Evolutionary conservation across 2,888 invertebrate species (phyloP).

Genomic region (Watsonalla binaria): DNA sequence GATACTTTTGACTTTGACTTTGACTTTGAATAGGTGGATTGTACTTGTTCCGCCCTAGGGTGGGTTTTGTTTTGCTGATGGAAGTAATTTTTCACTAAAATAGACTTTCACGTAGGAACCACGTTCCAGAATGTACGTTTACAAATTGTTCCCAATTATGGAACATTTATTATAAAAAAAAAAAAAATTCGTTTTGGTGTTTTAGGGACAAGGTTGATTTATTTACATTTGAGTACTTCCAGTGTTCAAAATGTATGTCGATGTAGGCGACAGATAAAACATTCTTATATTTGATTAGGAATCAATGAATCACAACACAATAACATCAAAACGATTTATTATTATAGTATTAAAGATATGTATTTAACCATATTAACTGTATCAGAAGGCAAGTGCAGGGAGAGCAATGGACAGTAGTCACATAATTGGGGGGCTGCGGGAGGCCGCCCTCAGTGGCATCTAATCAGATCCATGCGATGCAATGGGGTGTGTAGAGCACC

Average conservation of each 20-base stretch:
- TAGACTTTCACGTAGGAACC: no score
- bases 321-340: conserved; percentile 63
- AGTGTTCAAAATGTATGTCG: not conserved
- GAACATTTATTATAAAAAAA: no score
- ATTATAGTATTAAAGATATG: conserved; percentile 23
- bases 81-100: no score
- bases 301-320: not conserved
- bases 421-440: conserved; percentile 8
- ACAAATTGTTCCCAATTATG: no score
- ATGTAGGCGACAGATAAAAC: not conserved
- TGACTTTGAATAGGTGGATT: no score
- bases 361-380: conserved; percentile 4
- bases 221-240: no score
- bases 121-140: no score
- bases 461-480: not conserved
- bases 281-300: not conserved
- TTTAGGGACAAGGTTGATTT: no score
- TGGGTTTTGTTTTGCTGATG: no score
- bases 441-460: not conserved
- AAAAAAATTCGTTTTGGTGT: not conserved
- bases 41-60: no score
- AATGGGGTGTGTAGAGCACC: not conserved
- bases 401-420: conserved; percentile 59
- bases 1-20: no score
- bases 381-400: conserved; percentile 36